A percentile compares a stretch with the other conserved stretches of the same genome.
Conservation (phyloP, 1,140 invertebrate genomes). For the Pseudobourletiella spinata region DNA sequence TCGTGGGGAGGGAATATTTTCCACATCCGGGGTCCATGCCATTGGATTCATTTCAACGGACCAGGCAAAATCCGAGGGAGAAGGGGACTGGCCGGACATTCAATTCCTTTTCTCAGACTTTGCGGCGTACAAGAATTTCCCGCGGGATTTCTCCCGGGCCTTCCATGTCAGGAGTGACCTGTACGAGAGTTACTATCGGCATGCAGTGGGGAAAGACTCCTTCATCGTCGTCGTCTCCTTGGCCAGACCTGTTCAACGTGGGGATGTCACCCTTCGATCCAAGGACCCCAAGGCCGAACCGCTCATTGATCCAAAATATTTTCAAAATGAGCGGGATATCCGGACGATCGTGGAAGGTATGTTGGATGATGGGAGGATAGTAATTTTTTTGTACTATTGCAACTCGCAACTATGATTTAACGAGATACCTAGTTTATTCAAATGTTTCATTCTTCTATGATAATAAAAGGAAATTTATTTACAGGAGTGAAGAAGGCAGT, state of each 20-base stretch:
- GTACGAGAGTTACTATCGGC: slow-evolving; percentile 15
- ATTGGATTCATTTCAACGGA: slow-evolving; percentile 10
- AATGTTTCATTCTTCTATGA: too few relatives aligned
- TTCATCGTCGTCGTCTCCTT: not conserved
- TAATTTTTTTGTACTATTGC: too few relatives aligned
- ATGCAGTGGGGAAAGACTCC: slow-evolving; percentile 19
- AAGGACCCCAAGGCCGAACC: slow-evolving; percentile 14
- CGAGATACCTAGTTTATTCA: too few relatives aligned
- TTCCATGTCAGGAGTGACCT: slow-evolving; percentile 18
- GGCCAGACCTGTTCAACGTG: slow-evolving; percentile 1
- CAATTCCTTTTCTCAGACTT: slow-evolving; percentile 15
- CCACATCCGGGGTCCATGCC: slow-evolving; percentile 14
- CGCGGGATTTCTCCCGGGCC: slow-evolving; percentile 8
- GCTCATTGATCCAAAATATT: slow-evolving; percentile 28
- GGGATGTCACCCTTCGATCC: slow-evolving; percentile 12
- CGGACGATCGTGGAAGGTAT: too few relatives aligned
- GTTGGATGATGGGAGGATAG: too few relatives aligned
- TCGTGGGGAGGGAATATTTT: slow-evolving; percentile 9
- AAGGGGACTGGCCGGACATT: slow-evolving; percentile 25
- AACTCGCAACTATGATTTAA: too few relatives aligned
- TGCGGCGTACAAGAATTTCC: slow-evolving; percentile 6
- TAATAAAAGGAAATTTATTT: too few relatives aligned
- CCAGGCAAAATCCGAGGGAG: slow-evolving; percentile 9
- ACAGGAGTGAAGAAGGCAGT: too few relatives aligned
- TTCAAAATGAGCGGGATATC: too few relatives aligned